Conservation (phyloP, 2,888 invertebrate species). For the Drosophila flavopinicola region DNA sequence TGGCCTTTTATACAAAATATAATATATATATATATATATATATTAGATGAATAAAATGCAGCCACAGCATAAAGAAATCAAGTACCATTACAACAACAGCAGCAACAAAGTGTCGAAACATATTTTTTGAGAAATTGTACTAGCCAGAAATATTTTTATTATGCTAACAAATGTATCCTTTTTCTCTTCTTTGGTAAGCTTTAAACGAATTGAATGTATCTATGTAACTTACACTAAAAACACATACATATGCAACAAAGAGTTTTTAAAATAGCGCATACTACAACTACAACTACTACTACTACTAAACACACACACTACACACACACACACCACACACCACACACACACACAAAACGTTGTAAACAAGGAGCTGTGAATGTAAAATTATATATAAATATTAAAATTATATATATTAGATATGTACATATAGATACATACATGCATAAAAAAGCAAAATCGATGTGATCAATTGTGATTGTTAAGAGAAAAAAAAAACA, state of each 20-base stretch:
- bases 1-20: conserved; percentile 2
- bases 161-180: conserved; percentile 49
- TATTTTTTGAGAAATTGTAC: conserved; percentile 78
- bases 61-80: not conserved
- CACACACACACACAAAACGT: conserved; percentile 64
- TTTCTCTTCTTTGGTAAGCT: conserved; percentile 43
- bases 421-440: conserved; percentile 61
- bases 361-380: conserved; percentile 85
- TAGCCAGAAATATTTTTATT: conserved; percentile 46
- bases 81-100: conserved; percentile 11
- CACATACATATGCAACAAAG: conserved; percentile 36
- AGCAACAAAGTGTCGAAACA: conserved; percentile 26
- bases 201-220: conserved; percentile 41
- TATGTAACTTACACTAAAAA: conserved; percentile 23
- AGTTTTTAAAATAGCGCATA: conserved; percentile 39
- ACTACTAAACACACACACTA: conserved; percentile 24
- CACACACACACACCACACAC: conserved; percentile 19
- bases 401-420: conserved; percentile 44
- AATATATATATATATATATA: not conserved
- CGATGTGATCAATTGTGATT: conserved; percentile 85
- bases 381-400: conserved; percentile 80
- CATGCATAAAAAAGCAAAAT: conserved; percentile 68
- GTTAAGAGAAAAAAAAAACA: conserved; percentile 58
- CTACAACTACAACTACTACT: conserved; percentile 23
- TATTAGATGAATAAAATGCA: conserved; percentile 2